phyloP scores from a whole-genome alignment of 1,140 invertebrate genomes.

The Pseudomyrmex flavicornis region DNA sequence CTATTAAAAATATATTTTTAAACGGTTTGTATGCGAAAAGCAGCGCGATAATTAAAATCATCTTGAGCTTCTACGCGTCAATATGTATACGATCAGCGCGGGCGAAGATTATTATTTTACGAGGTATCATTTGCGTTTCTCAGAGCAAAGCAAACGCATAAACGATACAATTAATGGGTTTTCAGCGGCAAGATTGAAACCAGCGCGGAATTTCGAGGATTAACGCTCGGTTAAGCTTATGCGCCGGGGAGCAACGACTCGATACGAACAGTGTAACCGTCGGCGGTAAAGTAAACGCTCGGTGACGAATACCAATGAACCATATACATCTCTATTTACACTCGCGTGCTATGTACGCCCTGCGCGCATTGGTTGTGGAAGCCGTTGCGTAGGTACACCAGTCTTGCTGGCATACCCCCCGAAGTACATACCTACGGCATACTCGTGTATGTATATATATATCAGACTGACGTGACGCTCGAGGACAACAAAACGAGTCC shows the following conservation, averaged over 20 bases:
- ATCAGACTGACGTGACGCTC: slow-evolving; percentile 28
- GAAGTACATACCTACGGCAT: neutral
- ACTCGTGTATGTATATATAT: neutral
- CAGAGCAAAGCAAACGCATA: slow-evolving; percentile 31
- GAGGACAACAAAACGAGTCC: slow-evolving; percentile 41
- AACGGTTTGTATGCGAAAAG: no score
- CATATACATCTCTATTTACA: slow-evolving; percentile 57
- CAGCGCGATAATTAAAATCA: no score
- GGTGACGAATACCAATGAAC: slow-evolving; percentile 61
- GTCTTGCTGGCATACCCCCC: neutral
- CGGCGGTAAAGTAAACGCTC: slow-evolving; percentile 51
- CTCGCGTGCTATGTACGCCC: slow-evolving; percentile 48
- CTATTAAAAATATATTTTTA: no score
- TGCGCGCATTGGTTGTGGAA: slow-evolving; percentile 22
- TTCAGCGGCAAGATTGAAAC: slow-evolving; percentile 53
- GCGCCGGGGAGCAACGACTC: slow-evolving; percentile 44
- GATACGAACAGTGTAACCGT: slow-evolving; percentile 58
- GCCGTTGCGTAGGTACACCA: slow-evolving; percentile 24
- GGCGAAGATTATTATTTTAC: slow-evolving; percentile 17
- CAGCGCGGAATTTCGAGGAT: slow-evolving; percentile 49
- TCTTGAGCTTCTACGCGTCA: no score
- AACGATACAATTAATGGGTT: slow-evolving; percentile 53
- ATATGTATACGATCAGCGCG: neutral
- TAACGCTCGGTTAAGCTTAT: slow-evolving; percentile 58
- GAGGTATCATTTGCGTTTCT: neutral